Conservation (phyloP, 2,113 vertebrate species). For the Entomyzon cyanotis region DNA sequence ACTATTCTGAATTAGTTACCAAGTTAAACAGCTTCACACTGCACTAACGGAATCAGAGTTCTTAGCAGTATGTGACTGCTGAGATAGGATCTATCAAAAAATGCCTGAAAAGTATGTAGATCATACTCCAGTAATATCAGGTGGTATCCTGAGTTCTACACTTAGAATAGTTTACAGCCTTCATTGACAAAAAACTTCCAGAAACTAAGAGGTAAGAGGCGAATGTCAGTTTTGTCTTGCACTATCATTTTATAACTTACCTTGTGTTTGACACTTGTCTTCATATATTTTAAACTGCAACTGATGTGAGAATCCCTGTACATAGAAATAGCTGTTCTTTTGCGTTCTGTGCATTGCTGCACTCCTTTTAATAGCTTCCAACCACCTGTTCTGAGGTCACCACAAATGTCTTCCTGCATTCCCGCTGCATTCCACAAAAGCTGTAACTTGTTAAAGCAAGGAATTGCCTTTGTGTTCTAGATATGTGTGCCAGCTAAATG, state of each 20-base stretch:
- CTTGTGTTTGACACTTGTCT: background rate
- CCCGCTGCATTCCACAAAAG: background rate
- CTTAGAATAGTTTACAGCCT: background rate
- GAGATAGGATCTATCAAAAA: background rate
- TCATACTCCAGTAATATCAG: background rate
- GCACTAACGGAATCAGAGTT: background rate
- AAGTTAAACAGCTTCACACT: background rate
- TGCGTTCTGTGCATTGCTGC: slow-evolving; percentile 37
- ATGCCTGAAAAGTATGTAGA: background rate
- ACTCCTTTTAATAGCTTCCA: slow-evolving; percentile 42
- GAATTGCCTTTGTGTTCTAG: slow-evolving; percentile 71
- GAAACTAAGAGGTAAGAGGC: background rate
- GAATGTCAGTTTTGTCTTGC: background rate
- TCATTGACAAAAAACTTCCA: background rate
- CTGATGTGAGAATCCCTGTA: background rate
- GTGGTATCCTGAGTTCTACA: background rate
- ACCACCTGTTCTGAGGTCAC: slow-evolving; percentile 26
- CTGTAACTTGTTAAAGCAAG: background rate
- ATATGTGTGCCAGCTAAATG: slow-evolving; percentile 59
- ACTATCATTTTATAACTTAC: background rate
- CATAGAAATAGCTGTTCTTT: slow-evolving; percentile 17
- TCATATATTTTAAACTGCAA: background rate
- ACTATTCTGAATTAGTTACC: background rate
- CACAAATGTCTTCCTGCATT: background rate
- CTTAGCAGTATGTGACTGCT: background rate